phyloP scores from a whole-genome alignment of 64 coral and sea anemone genomes.

The Hydrozoanthus tunicans region DNA sequence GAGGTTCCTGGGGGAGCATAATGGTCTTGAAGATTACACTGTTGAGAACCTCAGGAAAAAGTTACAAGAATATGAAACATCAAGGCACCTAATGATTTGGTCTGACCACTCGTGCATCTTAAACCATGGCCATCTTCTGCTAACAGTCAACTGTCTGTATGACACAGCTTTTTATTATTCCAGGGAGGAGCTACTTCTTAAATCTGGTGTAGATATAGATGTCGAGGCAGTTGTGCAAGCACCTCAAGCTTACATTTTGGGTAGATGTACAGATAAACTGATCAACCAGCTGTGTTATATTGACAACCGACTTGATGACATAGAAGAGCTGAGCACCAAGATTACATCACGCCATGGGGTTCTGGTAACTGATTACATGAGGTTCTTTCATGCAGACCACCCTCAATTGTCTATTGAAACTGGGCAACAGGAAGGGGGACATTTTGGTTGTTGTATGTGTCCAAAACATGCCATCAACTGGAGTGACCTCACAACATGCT shows the following conservation, averaged over 20 bases:
- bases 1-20: constrained; percentile 13
- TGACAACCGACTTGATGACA: constrained; percentile 53
- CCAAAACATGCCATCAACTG: background rate
- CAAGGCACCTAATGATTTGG: constrained; percentile 45
- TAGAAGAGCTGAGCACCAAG: constrained; percentile 9
- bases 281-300: constrained; percentile 50
- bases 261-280: constrained; percentile 50
- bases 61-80: background rate
- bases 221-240: constrained; percentile 57
- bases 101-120: constrained; percentile 56
- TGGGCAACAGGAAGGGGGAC: constrained; percentile 47
- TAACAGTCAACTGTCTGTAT: constrained; percentile 44
- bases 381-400: constrained; percentile 58
- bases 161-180: constrained; percentile 53
- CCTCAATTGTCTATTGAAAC: constrained; percentile 44
- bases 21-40: background rate
- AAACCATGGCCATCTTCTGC: constrained; percentile 53
- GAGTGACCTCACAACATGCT: constrained; percentile 10
- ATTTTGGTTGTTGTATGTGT: constrained; percentile 50
- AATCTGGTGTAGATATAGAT: constrained; percentile 37
- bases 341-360: background rate
- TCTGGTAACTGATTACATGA: background rate
- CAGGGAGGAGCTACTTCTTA: constrained; percentile 10
- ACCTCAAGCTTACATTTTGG: constrained; percentile 58
- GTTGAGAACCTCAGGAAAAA: background rate